Evolutionary conservation across 2,888 invertebrate species (phyloP), one percentile per base, ranked within the genome.

Genomic region (Incurvaria masculella): DNA sequence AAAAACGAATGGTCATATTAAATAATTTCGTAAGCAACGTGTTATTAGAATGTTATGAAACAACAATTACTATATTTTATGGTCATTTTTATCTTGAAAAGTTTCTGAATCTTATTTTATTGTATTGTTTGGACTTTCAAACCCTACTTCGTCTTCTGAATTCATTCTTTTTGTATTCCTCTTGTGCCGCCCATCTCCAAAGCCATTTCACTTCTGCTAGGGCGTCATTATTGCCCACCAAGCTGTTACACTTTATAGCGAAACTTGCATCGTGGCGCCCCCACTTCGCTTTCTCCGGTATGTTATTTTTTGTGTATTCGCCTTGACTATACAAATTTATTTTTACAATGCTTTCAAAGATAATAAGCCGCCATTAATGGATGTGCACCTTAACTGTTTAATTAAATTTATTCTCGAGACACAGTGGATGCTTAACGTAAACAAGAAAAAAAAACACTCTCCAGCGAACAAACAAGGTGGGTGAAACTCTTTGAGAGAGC

Each of bases 231-330:
- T 64, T 63, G 62, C 57, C 60, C 65, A 65, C 65, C 65, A 72
- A 73, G 72, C 71, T 72, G 76, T 72, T 73, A 72, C 74, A 63
- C 56, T 72, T 74, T 70, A 70, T 65, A 65, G 58, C 57, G 62
- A 52, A 74, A 74, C 69, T 74, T 72, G 64, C 68, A 68, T 71
- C 69, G 72, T 66, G 67, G 65, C 65, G 62, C 59, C 54, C 61
- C 61, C 65, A 67, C 65, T 68, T n/a, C n/a, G n/a, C n/a, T n/a
- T n/a, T n/a, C n/a, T n/a, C n/a, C n/a, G n/a, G n/a, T n/a, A n/a
- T n/a, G n/a, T n/a, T n/a, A n/a, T n/a, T n/a, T n/a, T n/a, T n/a
- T n/a, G n/a, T n/a, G n/a, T n/a, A n/a, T n/a, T n/a, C n/a, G n/a
- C n/a, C n/a, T n/a, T n/a, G 14, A 33, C 33, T 33, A n/a, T 14